Evolutionary conservation across 2,113 vertebrate species (phyloP).

Genomic region (Cricetomys ansorgei): DNA sequence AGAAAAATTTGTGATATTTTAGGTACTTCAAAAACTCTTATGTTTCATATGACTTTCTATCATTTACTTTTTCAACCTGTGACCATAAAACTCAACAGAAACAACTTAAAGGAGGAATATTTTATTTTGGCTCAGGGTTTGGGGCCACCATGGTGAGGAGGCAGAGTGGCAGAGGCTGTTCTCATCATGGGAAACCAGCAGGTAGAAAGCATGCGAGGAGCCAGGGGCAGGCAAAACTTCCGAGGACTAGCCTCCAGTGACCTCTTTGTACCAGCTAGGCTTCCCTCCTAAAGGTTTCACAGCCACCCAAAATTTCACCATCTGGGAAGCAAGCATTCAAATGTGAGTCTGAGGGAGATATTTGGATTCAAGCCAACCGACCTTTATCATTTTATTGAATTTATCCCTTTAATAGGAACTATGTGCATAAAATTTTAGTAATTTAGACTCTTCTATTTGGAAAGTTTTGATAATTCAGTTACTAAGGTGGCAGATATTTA

Average conservation of each 20-base stretch:
- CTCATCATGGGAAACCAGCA: not conserved
- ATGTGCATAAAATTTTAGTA: slow-evolving; percentile 45
- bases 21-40: slow-evolving; percentile 26
- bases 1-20: slow-evolving; percentile 55
- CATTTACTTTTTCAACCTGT: not conserved
- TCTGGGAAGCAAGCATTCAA: not conserved
- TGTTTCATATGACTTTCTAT: not conserved
- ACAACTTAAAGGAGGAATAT: not conserved
- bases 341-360: not conserved
- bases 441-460: slow-evolving; percentile 37
- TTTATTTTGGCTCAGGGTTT: not conserved
- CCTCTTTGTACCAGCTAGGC: not conserved
- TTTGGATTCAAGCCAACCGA: not conserved
- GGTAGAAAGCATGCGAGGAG: not conserved
- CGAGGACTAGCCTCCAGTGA: not conserved
- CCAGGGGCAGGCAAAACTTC: no score
- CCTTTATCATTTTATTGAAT: slow-evolving; percentile 48
- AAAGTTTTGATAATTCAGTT: slow-evolving; percentile 61
- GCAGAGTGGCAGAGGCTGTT: not conserved
- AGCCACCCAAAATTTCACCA: not conserved
- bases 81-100: not conserved
- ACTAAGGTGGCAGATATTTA: slow-evolving; percentile 47
- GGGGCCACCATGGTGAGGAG: not conserved
- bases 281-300: not conserved
- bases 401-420: slow-evolving; percentile 29